Evolutionary conservation across 2,797 vertebrate genomes (phyloP), one percentile per base, ranked within the genome.

Genomic region (Iguana delicatissima): DNA sequence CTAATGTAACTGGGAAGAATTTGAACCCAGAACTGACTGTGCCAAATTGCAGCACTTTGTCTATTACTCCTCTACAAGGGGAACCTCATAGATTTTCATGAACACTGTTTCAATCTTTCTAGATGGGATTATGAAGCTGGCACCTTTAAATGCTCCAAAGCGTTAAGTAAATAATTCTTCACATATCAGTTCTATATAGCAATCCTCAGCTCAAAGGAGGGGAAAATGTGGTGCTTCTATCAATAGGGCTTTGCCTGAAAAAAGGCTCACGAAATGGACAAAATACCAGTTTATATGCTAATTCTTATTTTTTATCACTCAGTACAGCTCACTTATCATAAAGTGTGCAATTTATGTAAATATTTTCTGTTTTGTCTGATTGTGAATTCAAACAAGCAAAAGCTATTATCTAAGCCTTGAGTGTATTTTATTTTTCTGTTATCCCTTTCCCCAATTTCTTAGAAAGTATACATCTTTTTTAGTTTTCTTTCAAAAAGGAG

Each of bases 311-410:
- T 85, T 85, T 91, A 73, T 92, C 55, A 89, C 73, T 88, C 93
- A 84, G 85, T 90, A 57, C 12, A 84, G 42, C 3, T 18, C 89
- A 46, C 86, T 67, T 89, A 74, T 29, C 13, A 55, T 89, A 73
- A 42, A 92, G 26, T 80, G 69, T 79, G 10, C 74, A 59, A 2
- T 74, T 0, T 85, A 84, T 77, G 59, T 72, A 84, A 91, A 84
- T 92, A 69, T 90, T 92, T 92, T 89, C 62, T 1, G 16, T 91
- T 94, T 90, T 92, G 46, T 24, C 91, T 42, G 85, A 55, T 89
- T 88, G 52, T 89, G 3, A 14, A 77, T 82, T 92, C n/a, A 90
- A 89, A 89, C 42, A 88, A 92, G 4, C 2, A 79, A 74, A 88
- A 86, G 0, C 22, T 90, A 16, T 84, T 92, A n/a, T 80, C 20